Conservation (phyloP, 2,888 invertebrate genomes). For the Lycia hirtaria region DNA sequence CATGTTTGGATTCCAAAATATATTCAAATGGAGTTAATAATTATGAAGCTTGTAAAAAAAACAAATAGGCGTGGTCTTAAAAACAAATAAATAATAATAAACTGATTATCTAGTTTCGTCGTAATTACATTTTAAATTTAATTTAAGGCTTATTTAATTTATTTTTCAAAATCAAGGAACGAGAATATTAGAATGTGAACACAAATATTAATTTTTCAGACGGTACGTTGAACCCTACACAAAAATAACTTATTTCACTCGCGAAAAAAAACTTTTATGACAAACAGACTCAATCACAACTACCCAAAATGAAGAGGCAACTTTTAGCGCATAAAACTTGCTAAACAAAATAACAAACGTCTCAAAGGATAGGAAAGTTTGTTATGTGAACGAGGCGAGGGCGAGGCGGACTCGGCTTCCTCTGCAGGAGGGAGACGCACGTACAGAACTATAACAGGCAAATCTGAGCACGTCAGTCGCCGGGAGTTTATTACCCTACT, state of each 20-base stretch:
- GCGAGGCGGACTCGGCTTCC: constrained; percentile 47
- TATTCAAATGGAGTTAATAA: too few relatives aligned
- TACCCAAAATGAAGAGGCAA: constrained; percentile 39
- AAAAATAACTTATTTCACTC: background rate
- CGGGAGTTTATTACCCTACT: constrained; percentile 78
- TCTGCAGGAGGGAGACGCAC: constrained; percentile 62
- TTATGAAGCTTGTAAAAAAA: too few relatives aligned
- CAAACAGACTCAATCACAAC: constrained; percentile 30
- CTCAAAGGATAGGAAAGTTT: constrained; percentile 68
- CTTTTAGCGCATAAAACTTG: constrained; percentile 41
- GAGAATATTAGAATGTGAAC: too few relatives aligned
- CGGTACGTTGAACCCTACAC: too few relatives aligned
- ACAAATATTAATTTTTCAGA: too few relatives aligned
- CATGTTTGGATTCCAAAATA: too few relatives aligned
- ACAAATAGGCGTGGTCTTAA: too few relatives aligned
- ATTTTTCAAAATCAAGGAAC: too few relatives aligned
- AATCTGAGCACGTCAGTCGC: constrained; percentile 74
- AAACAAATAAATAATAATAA: too few relatives aligned
- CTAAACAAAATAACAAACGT: constrained; percentile 60
- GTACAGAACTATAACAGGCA: constrained; percentile 76
- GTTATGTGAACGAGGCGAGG: constrained; percentile 55
- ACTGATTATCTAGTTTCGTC: too few relatives aligned
- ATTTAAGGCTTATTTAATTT: too few relatives aligned
- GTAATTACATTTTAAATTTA: too few relatives aligned
- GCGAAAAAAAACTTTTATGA: constrained; percentile 18